Base-by-base conservation (phyloP, 1,140 invertebrate genomes). In the Schlechtendalia chinensis region DNA sequence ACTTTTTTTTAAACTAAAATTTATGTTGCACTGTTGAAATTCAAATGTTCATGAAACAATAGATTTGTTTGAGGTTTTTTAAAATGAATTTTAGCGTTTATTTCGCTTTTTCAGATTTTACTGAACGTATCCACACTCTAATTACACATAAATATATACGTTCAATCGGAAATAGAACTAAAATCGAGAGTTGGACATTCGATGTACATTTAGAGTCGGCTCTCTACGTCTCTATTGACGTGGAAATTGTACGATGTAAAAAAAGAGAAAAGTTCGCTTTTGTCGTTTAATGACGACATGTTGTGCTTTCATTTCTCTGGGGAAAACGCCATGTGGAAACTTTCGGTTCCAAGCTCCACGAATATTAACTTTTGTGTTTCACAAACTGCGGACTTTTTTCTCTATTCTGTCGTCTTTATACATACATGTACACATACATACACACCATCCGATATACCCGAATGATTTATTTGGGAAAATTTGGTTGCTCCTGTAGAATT, bases 331-430 rank as follows among this genome's bases (percentile, higher is more conserved):
- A 39, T 24, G 56, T 59, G 54, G 12, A 77, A 77, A 77, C 74
- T 77, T 77, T 77, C 74, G 5, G 45, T 27, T 24, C 14, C 19
- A 17, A 77, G 32, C 14, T 45, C 32, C 1, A 19, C 56, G 53
- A 59, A 77, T 56, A 77, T 58, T 59, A 58, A 77, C 74, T 77
- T 77, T 59, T 24, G n/a, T 56, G 11, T 77, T 77, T 58, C 74
- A 61, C 27, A 50, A 47, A 77, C 6, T 50, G 45, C 5, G 29
- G 74, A 39, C 56, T 77, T 45, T 59, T 56, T 75, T 59, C n/a
- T 59, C 32, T 45, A 39, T 77, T 56, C 14, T 77, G 32, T 17
- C 22, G 32, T 17, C 12, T 45, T 6, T 75, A 29, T 50, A 10
- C 32, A 39, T 39, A 39, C 32, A 39, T 39, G 8, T 39, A 39